Evolutionary conservation across 2,888 invertebrate species (phyloP).

Genomic region (Peribatodes rhomboidaria): DNA sequence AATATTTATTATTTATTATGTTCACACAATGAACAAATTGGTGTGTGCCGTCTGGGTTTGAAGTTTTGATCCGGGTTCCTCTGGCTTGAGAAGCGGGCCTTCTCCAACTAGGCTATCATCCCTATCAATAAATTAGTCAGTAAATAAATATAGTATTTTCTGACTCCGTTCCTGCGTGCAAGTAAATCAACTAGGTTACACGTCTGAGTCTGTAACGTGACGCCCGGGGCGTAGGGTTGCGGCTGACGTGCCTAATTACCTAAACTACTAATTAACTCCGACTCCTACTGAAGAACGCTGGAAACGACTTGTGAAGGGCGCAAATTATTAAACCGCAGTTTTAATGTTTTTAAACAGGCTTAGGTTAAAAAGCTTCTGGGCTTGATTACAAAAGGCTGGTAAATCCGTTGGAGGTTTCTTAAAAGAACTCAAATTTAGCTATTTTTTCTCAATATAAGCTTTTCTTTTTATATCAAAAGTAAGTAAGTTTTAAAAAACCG

Average conservation of each 20-base stretch:
- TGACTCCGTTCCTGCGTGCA: not conserved
- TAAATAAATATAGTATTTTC: not conserved
- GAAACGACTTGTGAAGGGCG: not conserved
- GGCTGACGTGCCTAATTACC: conserved; percentile 27
- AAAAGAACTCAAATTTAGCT: no score
- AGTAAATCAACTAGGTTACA: conserved; percentile 3
- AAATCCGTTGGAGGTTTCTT: not conserved
- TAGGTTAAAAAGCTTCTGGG: no score
- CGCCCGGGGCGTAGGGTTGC: conserved; percentile 9
- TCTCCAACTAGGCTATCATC: no score
- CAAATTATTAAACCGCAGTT: not conserved
- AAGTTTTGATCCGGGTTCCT: no score
- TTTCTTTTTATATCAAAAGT: no score
- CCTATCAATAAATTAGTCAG: no score
- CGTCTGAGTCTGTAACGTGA: not conserved
- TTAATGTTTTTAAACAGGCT: no score
- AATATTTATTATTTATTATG: no score
- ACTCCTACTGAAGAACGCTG: conserved; percentile 2
- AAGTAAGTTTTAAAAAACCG: not conserved
- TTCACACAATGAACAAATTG: no score
- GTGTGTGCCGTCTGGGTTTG: no score
- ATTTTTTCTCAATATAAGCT: no score
- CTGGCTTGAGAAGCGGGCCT: no score
- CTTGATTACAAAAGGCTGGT: not conserved
- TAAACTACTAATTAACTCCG: conserved; percentile 26